phyloP scores from a whole-genome alignment of 2,113 vertebrate species.

The Serilophus lunatus region DNA sequence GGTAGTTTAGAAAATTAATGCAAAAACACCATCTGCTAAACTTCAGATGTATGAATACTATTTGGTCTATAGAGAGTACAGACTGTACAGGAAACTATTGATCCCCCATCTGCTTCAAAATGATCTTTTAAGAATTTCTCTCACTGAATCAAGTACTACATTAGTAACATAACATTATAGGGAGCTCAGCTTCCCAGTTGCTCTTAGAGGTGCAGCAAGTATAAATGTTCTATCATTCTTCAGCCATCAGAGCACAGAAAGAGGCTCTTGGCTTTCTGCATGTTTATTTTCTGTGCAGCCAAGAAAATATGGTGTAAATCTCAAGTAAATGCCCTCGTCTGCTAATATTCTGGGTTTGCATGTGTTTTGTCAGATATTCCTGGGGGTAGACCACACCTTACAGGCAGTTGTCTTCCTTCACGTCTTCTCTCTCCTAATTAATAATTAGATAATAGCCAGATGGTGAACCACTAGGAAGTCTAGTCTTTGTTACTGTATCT shows the following conservation, averaged over 20 bases:
- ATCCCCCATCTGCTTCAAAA: conserved; percentile 64
- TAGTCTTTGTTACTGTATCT: neutral
- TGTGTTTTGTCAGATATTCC: neutral
- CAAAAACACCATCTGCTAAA: conserved; percentile 79
- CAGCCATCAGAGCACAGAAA: neutral
- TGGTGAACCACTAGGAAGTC: neutral
- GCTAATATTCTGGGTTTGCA: neutral
- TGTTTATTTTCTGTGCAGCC: neutral
- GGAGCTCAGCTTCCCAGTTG: neutral
- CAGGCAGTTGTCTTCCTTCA: neutral
- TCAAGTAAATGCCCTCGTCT: neutral
- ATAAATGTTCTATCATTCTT: neutral
- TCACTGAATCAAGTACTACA: conserved; percentile 35
- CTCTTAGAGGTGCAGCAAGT: neutral
- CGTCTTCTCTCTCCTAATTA: neutral
- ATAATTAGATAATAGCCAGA: conserved; percentile 19
- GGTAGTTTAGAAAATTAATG: conserved; percentile 77
- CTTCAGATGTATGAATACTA: conserved; percentile 65
- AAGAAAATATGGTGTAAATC: neutral
- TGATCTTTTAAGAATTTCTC: conserved; percentile 46
- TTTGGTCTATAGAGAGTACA: conserved; percentile 66
- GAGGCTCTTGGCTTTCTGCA: neutral
- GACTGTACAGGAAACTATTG: conserved; percentile 44
- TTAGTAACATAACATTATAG: conserved; percentile 26
- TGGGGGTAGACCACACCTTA: neutral